These are phyloP conservation scores for Cricetomys ansorgei DNA, from an alignment of 2,113 vertebrate species.

Conservation along the genomic window DNA sequence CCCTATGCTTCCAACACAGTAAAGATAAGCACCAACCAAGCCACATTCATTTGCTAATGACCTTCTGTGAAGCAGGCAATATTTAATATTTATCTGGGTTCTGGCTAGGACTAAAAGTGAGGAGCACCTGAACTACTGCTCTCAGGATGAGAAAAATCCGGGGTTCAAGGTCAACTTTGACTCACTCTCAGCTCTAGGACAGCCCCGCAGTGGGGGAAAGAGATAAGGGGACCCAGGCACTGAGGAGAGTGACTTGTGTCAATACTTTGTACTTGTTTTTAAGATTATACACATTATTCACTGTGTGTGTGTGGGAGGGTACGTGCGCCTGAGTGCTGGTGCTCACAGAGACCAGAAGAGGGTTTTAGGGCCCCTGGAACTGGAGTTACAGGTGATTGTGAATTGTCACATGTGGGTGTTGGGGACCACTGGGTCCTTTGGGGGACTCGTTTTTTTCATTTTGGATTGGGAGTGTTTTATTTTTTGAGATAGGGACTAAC, in stretches of 20 bases:
- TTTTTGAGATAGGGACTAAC: neutral
- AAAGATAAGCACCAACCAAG: no score
- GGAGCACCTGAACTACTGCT: no score
- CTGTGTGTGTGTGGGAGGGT: neutral
- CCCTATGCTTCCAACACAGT: no score
- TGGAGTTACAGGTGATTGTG: neutral
- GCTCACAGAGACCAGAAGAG: neutral
- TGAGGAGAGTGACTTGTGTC: constrained; percentile 5
- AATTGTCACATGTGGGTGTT: neutral
- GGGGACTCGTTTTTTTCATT: neutral
- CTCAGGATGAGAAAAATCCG: no score
- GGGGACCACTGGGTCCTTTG: neutral
- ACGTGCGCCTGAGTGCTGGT: neutral
- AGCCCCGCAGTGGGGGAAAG: neutral
- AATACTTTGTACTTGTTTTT: neutral
- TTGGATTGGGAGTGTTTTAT: no score
- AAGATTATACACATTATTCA: neutral
- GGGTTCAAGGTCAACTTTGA: no score
- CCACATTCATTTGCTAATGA: no score
- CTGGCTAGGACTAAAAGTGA: no score
- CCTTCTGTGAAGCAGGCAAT: no score
- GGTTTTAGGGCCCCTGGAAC: neutral
- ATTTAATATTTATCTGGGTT: no score
- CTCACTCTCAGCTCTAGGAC: no score
- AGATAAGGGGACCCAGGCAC: neutral